Percentiles rank a stretch among this genome's conserved stretches.
Evolutionary conservation across 2,113 vertebrate species (phyloP).

Genomic region (Cochlearius cochlearius): DNA sequence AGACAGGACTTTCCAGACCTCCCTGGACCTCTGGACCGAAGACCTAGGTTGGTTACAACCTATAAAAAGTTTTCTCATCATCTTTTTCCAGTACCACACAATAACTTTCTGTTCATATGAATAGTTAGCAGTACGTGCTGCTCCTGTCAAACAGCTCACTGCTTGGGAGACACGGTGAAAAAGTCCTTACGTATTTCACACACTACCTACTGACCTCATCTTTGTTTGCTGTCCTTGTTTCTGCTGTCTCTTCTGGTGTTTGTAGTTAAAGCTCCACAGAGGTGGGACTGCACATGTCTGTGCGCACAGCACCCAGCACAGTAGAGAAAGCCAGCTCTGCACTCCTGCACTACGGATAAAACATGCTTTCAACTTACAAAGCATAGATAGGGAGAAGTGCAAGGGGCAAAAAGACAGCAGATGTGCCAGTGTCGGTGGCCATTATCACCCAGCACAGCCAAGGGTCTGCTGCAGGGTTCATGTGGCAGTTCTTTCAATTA

Average conservation of each 20-base stretch:
- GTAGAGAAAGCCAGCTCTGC: neutral
- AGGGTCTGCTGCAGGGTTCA: neutral
- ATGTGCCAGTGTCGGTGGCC: rapidly evolving
- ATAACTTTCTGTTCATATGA: neutral
- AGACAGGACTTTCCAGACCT: neutral
- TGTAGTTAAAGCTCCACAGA: neutral
- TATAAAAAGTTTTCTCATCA: neutral
- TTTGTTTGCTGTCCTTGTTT: neutral
- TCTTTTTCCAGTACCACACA: neutral
- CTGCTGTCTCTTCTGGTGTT: neutral
- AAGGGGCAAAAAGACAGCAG: neutral
- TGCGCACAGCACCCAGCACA: neutral
- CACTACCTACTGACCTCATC: neutral
- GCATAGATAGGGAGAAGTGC: neutral
- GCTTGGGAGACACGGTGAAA: neutral
- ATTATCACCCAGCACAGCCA: neutral
- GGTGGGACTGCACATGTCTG: neutral
- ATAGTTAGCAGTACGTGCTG: neutral
- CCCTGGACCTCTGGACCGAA: neutral
- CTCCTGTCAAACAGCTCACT: neutral
- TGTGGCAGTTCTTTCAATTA: neutral
- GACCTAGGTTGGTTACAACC: neutral
- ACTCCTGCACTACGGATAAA: neutral
- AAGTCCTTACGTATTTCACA: neutral
- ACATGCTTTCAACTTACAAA: neutral